Conservation (phyloP, 2,113 vertebrate genomes). For the Lagenorhynchus albirostris region DNA sequence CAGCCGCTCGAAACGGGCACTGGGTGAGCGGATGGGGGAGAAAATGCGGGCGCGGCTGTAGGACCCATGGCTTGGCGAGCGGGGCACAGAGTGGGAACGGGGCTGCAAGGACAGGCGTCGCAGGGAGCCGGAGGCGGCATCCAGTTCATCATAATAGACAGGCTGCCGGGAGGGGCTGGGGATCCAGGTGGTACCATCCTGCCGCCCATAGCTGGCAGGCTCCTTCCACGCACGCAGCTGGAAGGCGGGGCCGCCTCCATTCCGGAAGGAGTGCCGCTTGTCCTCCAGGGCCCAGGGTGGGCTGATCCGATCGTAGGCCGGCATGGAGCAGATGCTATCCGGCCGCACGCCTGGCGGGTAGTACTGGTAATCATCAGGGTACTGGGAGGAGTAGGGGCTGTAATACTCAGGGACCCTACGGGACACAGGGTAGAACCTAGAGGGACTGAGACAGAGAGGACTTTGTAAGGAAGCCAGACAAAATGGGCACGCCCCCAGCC, state of each 20-base stretch:
- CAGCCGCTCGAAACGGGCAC: constrained; percentile 86
- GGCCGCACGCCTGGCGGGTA: constrained; percentile 90
- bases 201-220: constrained; percentile 71
- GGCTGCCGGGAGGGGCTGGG: constrained; percentile 74
- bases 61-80: constrained; percentile 91
- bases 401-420: constrained; percentile 88
- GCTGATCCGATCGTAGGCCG: constrained; percentile 87
- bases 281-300: constrained; percentile 89
- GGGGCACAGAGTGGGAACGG: constrained; percentile 93
- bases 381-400: constrained; percentile 86
- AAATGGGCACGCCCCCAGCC: no score
- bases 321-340: constrained; percentile 95
- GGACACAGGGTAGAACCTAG: constrained; percentile 86
- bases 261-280: constrained; percentile 88
- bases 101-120: constrained; percentile 92
- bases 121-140: constrained; percentile 85
- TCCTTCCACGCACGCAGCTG: constrained; percentile 84
- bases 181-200: constrained; percentile 80
- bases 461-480: neutral
- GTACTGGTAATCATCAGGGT: constrained; percentile 90
- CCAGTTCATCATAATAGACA: constrained; percentile 84
- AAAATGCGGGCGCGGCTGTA: constrained; percentile 86
- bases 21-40: constrained; percentile 91
- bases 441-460: constrained; percentile 82
- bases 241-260: constrained; percentile 81